Base-by-base conservation (phyloP, 1,140 invertebrate species). In the Drosophila asahinai region DNA sequence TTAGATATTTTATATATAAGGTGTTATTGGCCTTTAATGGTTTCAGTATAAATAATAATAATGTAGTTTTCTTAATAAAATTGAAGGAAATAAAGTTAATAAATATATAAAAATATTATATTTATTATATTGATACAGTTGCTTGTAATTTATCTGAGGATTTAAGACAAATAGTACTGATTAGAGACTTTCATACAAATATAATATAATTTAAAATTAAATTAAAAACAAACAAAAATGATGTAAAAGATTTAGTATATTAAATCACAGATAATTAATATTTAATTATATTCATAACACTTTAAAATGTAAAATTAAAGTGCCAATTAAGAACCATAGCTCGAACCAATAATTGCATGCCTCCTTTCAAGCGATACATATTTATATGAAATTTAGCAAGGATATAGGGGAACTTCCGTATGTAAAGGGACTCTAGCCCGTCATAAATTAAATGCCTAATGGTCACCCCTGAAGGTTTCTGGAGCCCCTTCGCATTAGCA, bases 381-480 rank as follows among this genome's bases (percentile, higher is more conserved):
- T 59, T 59, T 40, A 33, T 8, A 17, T 49, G 11, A 38, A 19
- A 59, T 43, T 72, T 19, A 11, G 14, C 17, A 52, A 55, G 43
- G 38, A 60, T 72, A 17, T 51, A 30, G 17, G 30, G 12, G 11
- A 33, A 72, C 30, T 43, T 73, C 9, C 2, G 14, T 4, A 19
- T 38, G 17, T 38, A 51, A 51, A 11, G 36, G 36, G 27, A 43
- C 36, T 59, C 14, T 14, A 25, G 15, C 5, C n/a, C 19, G 11
- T 5, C 38, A 61, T 73, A 55, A 68, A 71, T 73, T 45, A 61
- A 73, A 72, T 27, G n/a, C 27, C 70, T 61, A 72, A 73, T 73
- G 68, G 70, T 73, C 70, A 72, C 67, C 40, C 70, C 67, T 12
- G n/a, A 51, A 49, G 54, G 33, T 15, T 60, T 57, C 8, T 25